Evolutionary conservation across 2,888 invertebrate species (phyloP).

Genomic region (Eilema caniola): DNA sequence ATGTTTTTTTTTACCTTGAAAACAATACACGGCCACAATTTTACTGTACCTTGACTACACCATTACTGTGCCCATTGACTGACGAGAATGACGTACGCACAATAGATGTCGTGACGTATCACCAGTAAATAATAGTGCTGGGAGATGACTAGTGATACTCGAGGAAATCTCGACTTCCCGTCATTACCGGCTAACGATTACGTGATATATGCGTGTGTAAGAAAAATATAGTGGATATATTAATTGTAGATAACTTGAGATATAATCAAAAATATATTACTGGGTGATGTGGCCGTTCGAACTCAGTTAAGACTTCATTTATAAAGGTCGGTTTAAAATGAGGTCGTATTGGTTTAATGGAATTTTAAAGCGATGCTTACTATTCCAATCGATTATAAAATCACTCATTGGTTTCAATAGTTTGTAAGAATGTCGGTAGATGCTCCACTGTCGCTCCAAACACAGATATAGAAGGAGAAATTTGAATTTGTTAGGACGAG

Average conservation of each 20-base stretch:
- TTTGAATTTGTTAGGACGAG: no score
- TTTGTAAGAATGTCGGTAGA: no score
- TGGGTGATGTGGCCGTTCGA: background rate
- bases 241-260: slow-evolving; percentile 21
- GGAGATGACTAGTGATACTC: slow-evolving; percentile 44
- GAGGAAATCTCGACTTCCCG: slow-evolving; percentile 59
- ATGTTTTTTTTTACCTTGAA: slow-evolving; percentile 2
- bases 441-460: no score
- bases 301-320: no score
- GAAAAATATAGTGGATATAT: slow-evolving; percentile 21
- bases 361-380: no score
- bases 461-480: no score
- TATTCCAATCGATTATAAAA: no score
- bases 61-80: slow-evolving; percentile 3
- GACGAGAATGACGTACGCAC: slow-evolving; percentile 22
- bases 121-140: slow-evolving; percentile 43
- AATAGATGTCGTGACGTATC: slow-evolving; percentile 46
- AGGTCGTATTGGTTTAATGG: no score
- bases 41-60: background rate
- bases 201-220: slow-evolving; percentile 33
- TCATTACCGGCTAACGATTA: slow-evolving; percentile 54
- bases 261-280: slow-evolving; percentile 8
- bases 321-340: no score
- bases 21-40: slow-evolving; percentile 2
- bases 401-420: no score